These are phyloP conservation scores for Eristalis intricaria DNA, from an alignment of 2,888 invertebrate genomes.

Conservation along the genomic window DNA sequence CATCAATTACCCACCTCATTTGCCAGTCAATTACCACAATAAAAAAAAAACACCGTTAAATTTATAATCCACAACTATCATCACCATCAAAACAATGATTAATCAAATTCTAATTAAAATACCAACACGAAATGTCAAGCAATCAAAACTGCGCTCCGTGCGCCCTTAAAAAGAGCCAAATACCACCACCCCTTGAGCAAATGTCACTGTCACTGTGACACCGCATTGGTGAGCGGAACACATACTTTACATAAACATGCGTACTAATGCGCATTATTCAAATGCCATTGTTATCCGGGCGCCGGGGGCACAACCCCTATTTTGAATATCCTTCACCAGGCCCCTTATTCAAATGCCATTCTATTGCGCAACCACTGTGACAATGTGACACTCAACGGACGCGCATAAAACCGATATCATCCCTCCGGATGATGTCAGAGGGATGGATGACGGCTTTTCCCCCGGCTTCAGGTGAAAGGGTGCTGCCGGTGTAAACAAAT, in stretches of 20 bases:
- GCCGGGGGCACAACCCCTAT: slow-evolving; percentile 59
- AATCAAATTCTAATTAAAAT: slow-evolving; percentile 67
- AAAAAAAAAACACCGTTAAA: slow-evolving; percentile 16
- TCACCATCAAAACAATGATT: slow-evolving; percentile 41
- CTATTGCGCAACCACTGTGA: slow-evolving; percentile 69
- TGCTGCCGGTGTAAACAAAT: slow-evolving; percentile 58
- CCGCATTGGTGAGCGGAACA: slow-evolving; percentile 19
- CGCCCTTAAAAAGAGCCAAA: slow-evolving; percentile 36
- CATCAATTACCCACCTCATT: background rate
- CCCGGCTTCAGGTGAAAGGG: slow-evolving; percentile 58
- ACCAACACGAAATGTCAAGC: slow-evolving; percentile 33
- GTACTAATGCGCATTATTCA: slow-evolving; percentile 70
- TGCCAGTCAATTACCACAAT: background rate
- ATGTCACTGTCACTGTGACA: slow-evolving; percentile 30
- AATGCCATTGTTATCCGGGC: slow-evolving; percentile 57
- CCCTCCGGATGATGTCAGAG: slow-evolving; percentile 40
- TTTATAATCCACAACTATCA: slow-evolving; percentile 17
- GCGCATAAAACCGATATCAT: slow-evolving; percentile 57
- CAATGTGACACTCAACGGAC: slow-evolving; percentile 46
- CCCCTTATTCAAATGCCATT: slow-evolving; percentile 62
- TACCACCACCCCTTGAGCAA: background rate
- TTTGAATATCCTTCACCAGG: slow-evolving; percentile 57
- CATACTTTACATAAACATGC: slow-evolving; percentile 69
- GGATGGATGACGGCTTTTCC: background rate
- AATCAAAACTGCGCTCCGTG: slow-evolving; percentile 10